phyloP scores from a whole-genome alignment of 2,797 vertebrate species.

The Enoplosus armatus region DNA sequence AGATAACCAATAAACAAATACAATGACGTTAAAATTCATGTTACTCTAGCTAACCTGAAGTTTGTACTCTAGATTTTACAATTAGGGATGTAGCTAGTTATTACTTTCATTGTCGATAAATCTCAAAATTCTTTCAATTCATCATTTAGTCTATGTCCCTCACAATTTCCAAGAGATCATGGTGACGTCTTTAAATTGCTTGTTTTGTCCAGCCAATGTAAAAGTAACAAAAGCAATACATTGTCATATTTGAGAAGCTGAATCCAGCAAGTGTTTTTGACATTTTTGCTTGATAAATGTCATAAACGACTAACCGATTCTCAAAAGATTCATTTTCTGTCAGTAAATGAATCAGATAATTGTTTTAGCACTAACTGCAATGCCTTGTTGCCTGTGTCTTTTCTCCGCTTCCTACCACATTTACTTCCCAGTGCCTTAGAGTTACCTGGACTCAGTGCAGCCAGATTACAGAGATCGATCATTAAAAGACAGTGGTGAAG shows the following conservation, averaged over 20 bases:
- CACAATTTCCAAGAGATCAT: not conserved
- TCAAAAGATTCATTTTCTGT: not conserved
- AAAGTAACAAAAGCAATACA: not conserved
- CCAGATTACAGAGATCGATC: slow-evolving; percentile 66
- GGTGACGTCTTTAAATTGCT: not conserved
- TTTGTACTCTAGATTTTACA: not conserved
- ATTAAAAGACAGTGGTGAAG: slow-evolving; percentile 70
- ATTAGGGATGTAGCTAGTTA: not conserved
- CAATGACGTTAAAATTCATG: not conserved
- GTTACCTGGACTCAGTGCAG: slow-evolving; percentile 44
- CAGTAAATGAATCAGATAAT: not conserved
- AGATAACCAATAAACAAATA: slow-evolving; percentile 6
- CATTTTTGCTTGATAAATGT: not conserved
- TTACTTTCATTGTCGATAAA: not conserved
- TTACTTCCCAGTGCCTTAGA: slow-evolving; percentile 12
- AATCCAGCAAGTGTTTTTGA: not conserved
- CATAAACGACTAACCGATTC: not conserved
- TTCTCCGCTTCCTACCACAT: slow-evolving; percentile 4
- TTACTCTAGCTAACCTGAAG: not conserved
- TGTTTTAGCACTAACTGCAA: not conserved
- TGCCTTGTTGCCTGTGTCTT: not conserved
- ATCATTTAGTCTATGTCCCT: not conserved
- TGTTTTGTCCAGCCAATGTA: not conserved
- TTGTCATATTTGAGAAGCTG: not conserved
- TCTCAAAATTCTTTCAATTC: not conserved